These are phyloP conservation scores for Porites divaricata DNA, from an alignment of 92 coral and sea anemone genomes.

Conservation along the genomic window DNA sequence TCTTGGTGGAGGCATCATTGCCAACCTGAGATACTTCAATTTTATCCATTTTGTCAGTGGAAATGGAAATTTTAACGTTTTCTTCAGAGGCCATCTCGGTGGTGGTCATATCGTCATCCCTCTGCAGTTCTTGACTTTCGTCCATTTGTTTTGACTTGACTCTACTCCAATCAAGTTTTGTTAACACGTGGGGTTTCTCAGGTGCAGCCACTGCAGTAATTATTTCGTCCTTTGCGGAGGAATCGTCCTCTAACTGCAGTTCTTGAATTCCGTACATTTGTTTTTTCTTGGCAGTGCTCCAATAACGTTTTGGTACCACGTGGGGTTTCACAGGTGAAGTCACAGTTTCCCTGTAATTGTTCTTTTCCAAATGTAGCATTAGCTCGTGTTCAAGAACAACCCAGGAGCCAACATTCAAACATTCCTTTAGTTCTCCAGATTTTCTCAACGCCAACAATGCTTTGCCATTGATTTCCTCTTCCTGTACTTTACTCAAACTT, in stretches of 20 bases:
- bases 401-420: constrained; percentile 39
- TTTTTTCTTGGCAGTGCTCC: background rate
- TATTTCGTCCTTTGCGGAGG: background rate
- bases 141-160: too few relatives aligned
- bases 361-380: background rate
- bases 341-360: background rate
- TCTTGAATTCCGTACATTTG: background rate
- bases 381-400: constrained; percentile 37
- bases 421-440: background rate
- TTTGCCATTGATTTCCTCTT: constrained; percentile 43
- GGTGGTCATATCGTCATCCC: too few relatives aligned
- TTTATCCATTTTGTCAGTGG: too few relatives aligned
- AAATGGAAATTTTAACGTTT: too few relatives aligned
- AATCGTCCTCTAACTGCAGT: background rate
- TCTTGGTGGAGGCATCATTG: too few relatives aligned
- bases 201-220: background rate
- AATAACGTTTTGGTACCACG: background rate
- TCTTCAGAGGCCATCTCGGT: too few relatives aligned
- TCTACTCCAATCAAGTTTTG: too few relatives aligned
- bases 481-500: background rate
- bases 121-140: too few relatives aligned
- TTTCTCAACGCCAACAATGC: constrained; percentile 23
- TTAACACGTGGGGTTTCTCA: background rate
- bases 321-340: background rate
- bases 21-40: too few relatives aligned